Evolutionary conservation across 2,113 vertebrate species (phyloP).

Genomic region (Galbula dea): DNA sequence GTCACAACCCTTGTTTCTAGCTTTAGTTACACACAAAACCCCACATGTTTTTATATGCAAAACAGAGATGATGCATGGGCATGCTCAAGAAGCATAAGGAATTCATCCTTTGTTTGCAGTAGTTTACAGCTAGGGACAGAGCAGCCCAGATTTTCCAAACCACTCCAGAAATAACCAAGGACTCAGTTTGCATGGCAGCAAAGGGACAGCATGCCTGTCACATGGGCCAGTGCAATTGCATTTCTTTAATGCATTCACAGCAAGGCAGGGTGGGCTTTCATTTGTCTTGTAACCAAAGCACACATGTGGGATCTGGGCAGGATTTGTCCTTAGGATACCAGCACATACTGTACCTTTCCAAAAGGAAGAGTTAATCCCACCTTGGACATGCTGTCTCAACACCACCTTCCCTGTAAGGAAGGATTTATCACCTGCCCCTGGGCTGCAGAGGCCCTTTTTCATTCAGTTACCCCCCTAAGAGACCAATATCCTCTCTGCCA

Average conservation of each 20-base stretch:
- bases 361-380: background rate
- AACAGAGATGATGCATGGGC: background rate
- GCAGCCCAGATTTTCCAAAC: background rate
- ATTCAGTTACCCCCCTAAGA: background rate
- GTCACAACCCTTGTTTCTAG: background rate
- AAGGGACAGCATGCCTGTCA: rapidly evolving
- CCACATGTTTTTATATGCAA: background rate
- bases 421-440: background rate
- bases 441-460: background rate
- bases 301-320: background rate
- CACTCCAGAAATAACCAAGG: background rate
- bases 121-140: background rate
- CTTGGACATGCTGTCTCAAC: background rate
- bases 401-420: background rate
- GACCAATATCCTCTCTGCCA: background rate
- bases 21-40: background rate
- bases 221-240: rapidly evolving
- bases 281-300: background rate
- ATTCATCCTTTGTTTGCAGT: background rate
- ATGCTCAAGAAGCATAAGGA: background rate
- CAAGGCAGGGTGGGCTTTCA: background rate
- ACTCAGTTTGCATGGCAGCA: background rate
- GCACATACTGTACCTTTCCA: background rate
- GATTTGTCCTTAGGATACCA: background rate
- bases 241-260: background rate